Evolutionary conservation across 2,113 vertebrate genomes (phyloP), one percentile per base, ranked within the genome.

Genomic region (Tragulus kanchil): DNA sequence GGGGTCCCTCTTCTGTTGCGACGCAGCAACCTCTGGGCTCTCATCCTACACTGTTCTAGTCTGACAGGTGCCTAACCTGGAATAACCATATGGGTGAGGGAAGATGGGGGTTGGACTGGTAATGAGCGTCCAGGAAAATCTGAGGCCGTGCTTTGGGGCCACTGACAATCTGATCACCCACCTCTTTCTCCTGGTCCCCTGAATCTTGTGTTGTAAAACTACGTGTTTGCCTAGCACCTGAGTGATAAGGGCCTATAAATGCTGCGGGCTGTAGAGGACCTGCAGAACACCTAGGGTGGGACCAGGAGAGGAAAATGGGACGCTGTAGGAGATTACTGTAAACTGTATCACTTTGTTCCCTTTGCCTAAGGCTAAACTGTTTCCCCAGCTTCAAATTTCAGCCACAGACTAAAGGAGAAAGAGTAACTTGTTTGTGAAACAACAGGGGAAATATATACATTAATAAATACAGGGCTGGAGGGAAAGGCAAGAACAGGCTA

Each of bases 221-320:
- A 3, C 92, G 16, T 64, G 67, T 81, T 89, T 94, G 65, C 90
- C 96, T 97, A 98, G 97, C 90, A 96, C 97, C 96, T 97, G 95
- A 97, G 87, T 92, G 92, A 93, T 58, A 92, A 90, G 79, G 54
- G 65, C 69, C 86, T 92, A 19, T 69, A 96, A 97, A 93, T 31
- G 82, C 95, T 94, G 88, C 85, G 82, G 50, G 96, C 75, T 77
- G 11, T 36, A 52, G 59, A 71, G 94, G 77, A 45, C 73, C 67
- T 82, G 61, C 85, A 12, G 71, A 62, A 93, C 8, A 56, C 85
- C 88, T 14, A 31, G 31, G 45, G 64, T 10, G 78, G 62, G 94
- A 85, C 94, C 81, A 65, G 61, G 87, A 90, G 61, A 62, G 59
- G 56, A 93, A 65, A 65, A 52, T 23, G 36, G 83, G 82, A 96